A percentile compares a stretch with the other conserved stretches of the same genome.
Conservation (phyloP, 1,140 invertebrate species). For the Coenobita brevimanus region DNA sequence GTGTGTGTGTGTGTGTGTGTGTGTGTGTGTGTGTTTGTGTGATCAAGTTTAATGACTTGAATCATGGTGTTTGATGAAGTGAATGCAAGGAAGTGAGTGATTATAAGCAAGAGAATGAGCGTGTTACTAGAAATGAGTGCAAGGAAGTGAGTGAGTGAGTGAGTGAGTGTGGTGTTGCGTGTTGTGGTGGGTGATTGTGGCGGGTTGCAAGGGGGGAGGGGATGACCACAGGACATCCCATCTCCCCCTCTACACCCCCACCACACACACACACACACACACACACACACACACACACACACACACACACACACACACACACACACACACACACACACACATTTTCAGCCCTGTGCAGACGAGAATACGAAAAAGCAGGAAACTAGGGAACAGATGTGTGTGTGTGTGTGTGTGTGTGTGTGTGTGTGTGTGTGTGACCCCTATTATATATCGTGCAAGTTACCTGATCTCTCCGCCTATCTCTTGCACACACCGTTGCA, state of each 20-base stretch:
- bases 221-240: neutral
- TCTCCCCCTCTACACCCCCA: neutral
- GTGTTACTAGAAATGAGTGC: too few relatives aligned
- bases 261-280: neutral
- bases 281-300: neutral
- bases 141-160: too few relatives aligned
- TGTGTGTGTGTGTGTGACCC: slow-evolving; percentile 8
- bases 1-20: too few relatives aligned
- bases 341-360: neutral
- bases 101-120: too few relatives aligned
- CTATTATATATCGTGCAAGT: neutral
- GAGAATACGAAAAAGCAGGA: neutral
- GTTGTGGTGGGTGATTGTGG: neutral
- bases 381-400: too few relatives aligned
- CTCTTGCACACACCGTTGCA: slow-evolving; percentile 23
- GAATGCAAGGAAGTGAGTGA: too few relatives aligned
- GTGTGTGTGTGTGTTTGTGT: too few relatives aligned
- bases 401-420: too few relatives aligned
- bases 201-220: neutral
- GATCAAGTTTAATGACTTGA: too few relatives aligned
- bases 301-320: slow-evolving; percentile 8
- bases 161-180: too few relatives aligned
- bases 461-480: neutral
- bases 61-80: too few relatives aligned
- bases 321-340: slow-evolving; percentile 8